These are phyloP conservation scores for Schlechtendalia chinensis DNA, from an alignment of 1,140 invertebrate genomes.

Conservation along the genomic window DNA sequence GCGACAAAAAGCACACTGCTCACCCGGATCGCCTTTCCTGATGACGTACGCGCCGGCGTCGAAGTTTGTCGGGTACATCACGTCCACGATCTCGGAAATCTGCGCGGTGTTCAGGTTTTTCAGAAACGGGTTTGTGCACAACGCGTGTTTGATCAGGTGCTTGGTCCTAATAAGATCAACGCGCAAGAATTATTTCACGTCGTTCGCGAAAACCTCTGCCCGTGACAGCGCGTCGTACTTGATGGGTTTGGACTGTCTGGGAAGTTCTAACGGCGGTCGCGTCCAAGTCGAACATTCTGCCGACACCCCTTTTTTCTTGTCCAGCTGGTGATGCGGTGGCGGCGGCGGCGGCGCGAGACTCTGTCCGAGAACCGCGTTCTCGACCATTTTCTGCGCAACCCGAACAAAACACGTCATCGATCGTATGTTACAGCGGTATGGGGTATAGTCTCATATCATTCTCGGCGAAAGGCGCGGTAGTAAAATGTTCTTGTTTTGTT, in stretches of 20 bases:
- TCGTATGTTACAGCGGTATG: too few species aligned
- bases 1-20: not conserved
- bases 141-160: slow-evolving; percentile 69
- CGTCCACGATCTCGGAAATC: slow-evolving; percentile 80
- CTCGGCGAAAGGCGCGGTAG: too few species aligned
- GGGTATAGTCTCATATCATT: too few species aligned
- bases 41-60: slow-evolving; percentile 76
- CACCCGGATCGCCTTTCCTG: slow-evolving; percentile 77
- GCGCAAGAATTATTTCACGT: too few species aligned
- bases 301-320: slow-evolving; percentile 39
- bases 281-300: slow-evolving; percentile 28
- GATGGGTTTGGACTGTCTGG: slow-evolving; percentile 31
- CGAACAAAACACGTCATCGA: too few species aligned
- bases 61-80: slow-evolving; percentile 82
- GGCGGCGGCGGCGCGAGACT: not conserved
- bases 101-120: slow-evolving; percentile 84
- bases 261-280: not conserved
- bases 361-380: not conserved
- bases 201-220: too few species aligned
- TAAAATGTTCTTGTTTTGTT: too few species aligned
- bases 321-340: not conserved
- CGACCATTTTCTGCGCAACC: slow-evolving; percentile 3
- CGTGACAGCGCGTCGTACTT: slow-evolving; percentile 20
- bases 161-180: slow-evolving; percentile 59
- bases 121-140: slow-evolving; percentile 89